Conservation (phyloP, 2,113 vertebrate species). For the Acanthisitta chloris region DNA sequence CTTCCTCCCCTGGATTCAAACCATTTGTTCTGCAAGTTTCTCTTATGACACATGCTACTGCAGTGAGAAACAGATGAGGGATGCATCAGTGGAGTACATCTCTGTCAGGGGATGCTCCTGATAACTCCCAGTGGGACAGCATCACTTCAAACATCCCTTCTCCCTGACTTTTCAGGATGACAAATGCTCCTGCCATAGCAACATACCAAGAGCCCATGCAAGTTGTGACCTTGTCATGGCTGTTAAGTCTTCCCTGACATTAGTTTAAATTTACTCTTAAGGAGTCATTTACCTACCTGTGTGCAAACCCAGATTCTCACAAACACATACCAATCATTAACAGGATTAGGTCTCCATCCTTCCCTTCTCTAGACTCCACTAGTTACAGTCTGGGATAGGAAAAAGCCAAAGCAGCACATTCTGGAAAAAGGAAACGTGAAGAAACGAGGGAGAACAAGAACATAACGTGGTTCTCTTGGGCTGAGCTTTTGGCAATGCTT, state of each 20-base stretch:
- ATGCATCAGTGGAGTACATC: neutral
- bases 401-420: neutral
- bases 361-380: neutral
- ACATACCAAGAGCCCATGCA: neutral
- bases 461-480: fast-evolving
- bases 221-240: neutral
- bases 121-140: fast-evolving
- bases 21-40: neutral
- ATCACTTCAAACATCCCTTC: neutral
- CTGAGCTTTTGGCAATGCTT: neutral
- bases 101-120: neutral
- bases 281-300: neutral
- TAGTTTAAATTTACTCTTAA: neutral
- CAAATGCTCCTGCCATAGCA: neutral
- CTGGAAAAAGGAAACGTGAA: neutral
- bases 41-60: fast-evolving
- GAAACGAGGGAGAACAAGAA: neutral
- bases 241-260: neutral
- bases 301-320: neutral
- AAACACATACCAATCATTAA: neutral
- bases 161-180: neutral
- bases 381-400: neutral
- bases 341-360: neutral
- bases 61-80: neutral
- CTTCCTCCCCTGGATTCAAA: neutral